phyloP scores from a whole-genome alignment of 2,113 vertebrate species.

The Tragelaphus scriptus region DNA sequence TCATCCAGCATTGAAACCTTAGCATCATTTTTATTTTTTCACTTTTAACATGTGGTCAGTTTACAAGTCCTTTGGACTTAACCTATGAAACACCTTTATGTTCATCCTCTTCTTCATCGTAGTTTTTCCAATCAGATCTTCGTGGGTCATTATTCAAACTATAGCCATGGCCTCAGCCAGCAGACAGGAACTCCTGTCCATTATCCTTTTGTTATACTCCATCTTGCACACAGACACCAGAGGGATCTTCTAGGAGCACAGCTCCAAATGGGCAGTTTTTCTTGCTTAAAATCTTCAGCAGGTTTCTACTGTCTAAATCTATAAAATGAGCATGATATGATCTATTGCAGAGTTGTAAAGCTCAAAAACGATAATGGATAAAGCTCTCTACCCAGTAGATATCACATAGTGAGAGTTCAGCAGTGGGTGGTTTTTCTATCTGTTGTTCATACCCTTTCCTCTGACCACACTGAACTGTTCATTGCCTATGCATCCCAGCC shows the following conservation, averaged over 20 bases:
- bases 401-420: neutral
- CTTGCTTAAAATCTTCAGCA: neutral
- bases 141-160: neutral
- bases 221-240: neutral
- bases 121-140: neutral
- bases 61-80: neutral
- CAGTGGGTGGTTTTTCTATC: rapidly evolving
- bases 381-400: neutral
- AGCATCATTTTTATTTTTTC: neutral
- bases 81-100: neutral
- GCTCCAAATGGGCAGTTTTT: neutral
- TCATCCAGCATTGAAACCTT: neutral
- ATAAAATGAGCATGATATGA: neutral
- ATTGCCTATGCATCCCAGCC: rapidly evolving
- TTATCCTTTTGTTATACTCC: rapidly evolving
- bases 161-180: neutral
- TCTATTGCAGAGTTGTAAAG: neutral
- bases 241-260: neutral
- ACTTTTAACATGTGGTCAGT: neutral
- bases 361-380: neutral
- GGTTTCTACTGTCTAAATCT: neutral
- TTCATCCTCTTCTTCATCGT: neutral
- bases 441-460: neutral
- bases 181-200: neutral
- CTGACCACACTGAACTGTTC: neutral